These are phyloP conservation scores for Pseudomyrmex dendroicus DNA, from an alignment of 1,140 invertebrate genomes.

Conservation along the genomic window DNA sequence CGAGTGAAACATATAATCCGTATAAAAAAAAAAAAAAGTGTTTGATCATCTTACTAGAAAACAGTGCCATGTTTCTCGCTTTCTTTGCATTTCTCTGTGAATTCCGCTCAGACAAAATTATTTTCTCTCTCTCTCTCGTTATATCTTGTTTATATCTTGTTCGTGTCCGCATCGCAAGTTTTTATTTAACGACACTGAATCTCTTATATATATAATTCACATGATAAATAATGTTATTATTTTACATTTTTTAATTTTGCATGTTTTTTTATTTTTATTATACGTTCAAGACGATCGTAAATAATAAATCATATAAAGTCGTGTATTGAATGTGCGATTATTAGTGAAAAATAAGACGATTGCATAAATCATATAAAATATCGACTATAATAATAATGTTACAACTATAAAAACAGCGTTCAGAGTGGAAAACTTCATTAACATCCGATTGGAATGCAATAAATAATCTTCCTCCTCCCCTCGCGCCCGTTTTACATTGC, in stretches of 20 bases:
- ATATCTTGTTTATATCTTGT: background rate
- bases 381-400: background rate
- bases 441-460: conserved; percentile 16
- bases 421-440: conserved; percentile 5
- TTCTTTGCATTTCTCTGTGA: background rate
- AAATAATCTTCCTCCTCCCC: conserved; percentile 2
- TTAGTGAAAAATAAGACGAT: too few species aligned
- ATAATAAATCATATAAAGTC: too few species aligned
- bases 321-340: too few species aligned
- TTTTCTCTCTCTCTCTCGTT: background rate
- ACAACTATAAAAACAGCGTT: too few species aligned
- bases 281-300: too few species aligned
- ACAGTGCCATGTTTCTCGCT: background rate
- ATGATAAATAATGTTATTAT: too few species aligned
- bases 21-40: too few species aligned
- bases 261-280: too few species aligned
- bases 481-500: background rate
- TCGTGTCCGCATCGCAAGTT: background rate
- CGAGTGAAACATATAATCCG: background rate
- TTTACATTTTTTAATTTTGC: too few species aligned
- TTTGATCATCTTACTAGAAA: background rate
- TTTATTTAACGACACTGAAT: background rate
- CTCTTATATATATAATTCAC: too few species aligned
- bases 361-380: background rate
- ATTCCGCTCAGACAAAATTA: background rate